phyloP scores from a whole-genome alignment of 2,888 invertebrate genomes.

The Napeogenes sylphis region DNA sequence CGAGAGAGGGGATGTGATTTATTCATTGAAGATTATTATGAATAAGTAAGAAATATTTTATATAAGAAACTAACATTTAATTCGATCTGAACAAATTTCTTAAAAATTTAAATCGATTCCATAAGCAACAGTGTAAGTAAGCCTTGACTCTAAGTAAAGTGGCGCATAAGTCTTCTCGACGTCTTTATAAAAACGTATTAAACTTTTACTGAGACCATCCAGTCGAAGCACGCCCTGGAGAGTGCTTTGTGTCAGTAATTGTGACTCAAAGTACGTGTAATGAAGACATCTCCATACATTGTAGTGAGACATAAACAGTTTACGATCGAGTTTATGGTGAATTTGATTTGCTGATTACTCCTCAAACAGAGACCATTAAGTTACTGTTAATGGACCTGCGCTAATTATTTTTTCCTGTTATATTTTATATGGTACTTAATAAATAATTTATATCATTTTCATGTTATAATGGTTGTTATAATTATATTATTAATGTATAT shows the following conservation, averaged over 20 bases:
- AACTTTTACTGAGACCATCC: slow-evolving; percentile 34
- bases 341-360: slow-evolving; percentile 27
- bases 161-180: slow-evolving; percentile 18
- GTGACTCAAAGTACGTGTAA: slow-evolving; percentile 32
- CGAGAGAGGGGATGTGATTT: too few relatives aligned
- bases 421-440: slow-evolving; percentile 1
- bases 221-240: slow-evolving; percentile 27
- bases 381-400: slow-evolving; percentile 10
- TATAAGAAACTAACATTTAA: too few relatives aligned
- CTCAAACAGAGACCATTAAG: slow-evolving; percentile 11
- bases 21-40: too few relatives aligned
- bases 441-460: neutral
- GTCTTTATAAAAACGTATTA: slow-evolving; percentile 35
- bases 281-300: slow-evolving; percentile 24
- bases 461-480: too few relatives aligned
- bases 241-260: slow-evolving; percentile 31
- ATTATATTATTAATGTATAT: too few relatives aligned
- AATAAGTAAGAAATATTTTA: too few relatives aligned
- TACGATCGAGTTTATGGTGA: slow-evolving; percentile 21
- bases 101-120: neutral
- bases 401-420: slow-evolving; percentile 14
- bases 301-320: slow-evolving; percentile 26
- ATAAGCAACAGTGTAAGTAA: neutral
- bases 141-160: slow-evolving; percentile 17
- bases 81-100: too few relatives aligned